These are phyloP conservation scores for Triplophysa yarkandensis DNA, from an alignment of 2,797 vertebrate genomes.

Conservation along the genomic window DNA sequence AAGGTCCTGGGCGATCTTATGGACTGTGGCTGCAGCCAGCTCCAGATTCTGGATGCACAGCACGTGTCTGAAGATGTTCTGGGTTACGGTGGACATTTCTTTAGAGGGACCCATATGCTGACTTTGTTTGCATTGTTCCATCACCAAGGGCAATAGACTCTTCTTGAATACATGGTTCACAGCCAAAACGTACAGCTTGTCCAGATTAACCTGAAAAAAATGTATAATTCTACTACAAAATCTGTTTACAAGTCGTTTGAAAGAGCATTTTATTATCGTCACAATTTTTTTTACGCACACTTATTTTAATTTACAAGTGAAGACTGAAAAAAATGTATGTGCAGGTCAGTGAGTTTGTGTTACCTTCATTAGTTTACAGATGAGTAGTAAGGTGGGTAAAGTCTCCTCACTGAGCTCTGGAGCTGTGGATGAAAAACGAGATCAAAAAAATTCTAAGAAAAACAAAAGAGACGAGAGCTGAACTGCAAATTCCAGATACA, in stretches of 20 bases:
- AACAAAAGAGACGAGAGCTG: not conserved
- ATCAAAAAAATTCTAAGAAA: not conserved
- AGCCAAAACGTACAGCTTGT: conserved; percentile 88
- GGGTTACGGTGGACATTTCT: conserved; percentile 75
- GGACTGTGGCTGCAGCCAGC: conserved; percentile 88
- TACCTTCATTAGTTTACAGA: conserved; percentile 96
- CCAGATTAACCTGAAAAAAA: conserved; percentile 80
- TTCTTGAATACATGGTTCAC: conserved; percentile 87
- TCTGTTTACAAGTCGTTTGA: too few species aligned
- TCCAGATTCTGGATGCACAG: conserved; percentile 86
- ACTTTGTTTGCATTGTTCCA: conserved; percentile 74
- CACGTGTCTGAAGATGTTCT: conserved; percentile 85
- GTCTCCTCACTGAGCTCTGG: conserved; percentile 92
- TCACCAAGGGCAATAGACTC: conserved; percentile 84
- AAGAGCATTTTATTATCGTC: too few species aligned
- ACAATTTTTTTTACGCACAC: too few species aligned
- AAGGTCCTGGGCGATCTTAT: conserved; percentile 90
- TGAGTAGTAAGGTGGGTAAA: conserved; percentile 88
- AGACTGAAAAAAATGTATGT: too few species aligned
- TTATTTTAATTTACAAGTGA: too few species aligned
- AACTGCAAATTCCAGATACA: conserved; percentile 57
- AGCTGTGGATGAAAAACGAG: conserved; percentile 69
- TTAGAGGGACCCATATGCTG: conserved; percentile 70
- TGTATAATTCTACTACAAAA: not conserved
- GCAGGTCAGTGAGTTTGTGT: not conserved